A percentile compares a stretch with the other conserved stretches of the same genome.
Conservation (phyloP, 2,797 vertebrate species). For the Semaprochilodus insignis region DNA sequence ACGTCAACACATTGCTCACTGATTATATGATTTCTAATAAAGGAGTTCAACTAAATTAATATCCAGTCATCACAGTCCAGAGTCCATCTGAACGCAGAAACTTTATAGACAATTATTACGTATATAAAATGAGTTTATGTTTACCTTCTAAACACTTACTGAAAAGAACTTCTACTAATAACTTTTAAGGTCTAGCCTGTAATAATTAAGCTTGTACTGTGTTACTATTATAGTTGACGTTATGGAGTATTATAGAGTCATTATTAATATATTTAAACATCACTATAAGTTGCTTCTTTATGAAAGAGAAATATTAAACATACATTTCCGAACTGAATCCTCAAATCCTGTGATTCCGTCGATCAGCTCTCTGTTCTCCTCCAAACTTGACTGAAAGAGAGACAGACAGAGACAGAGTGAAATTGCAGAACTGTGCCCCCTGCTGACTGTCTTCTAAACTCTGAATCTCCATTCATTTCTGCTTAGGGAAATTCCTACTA, state of each 20-base stretch:
- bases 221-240: too few relatives aligned
- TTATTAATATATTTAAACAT: neutral
- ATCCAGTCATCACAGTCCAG: too few relatives aligned
- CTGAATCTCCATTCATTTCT: too few relatives aligned
- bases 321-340: constrained; percentile 93
- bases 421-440: constrained; percentile 6
- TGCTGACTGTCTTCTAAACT: neutral
- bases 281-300: neutral
- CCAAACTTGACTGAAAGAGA: constrained; percentile 83
- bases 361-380: constrained; percentile 91
- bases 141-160: too few relatives aligned
- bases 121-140: too few relatives aligned
- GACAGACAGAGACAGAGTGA: neutral
- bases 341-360: constrained; percentile 92
- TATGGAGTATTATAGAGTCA: too few relatives aligned
- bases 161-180: too few relatives aligned
- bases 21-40: neutral
- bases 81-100: too few relatives aligned
- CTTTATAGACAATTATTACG: too few relatives aligned
- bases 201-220: neutral
- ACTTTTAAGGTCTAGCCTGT: too few relatives aligned
- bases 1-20: neutral
- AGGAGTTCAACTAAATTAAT: too few relatives aligned
- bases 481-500: too few relatives aligned
- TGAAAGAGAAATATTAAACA: constrained; percentile 62